Conservation (phyloP, 2,113 vertebrate genomes). For the Oreochromis spilurus region DNA sequence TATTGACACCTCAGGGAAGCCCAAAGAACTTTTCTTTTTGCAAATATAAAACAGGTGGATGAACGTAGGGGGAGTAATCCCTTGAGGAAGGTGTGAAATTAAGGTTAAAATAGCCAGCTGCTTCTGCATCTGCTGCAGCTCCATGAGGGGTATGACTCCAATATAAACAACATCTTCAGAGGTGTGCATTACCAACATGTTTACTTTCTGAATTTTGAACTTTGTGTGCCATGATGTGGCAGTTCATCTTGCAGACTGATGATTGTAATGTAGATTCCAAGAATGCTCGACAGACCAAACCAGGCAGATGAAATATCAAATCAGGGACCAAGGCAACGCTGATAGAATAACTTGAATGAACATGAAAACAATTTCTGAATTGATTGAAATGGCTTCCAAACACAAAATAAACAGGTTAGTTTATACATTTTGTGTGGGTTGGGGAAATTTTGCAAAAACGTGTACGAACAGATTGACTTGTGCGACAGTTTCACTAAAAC, state of each 20-base stretch:
- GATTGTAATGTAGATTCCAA: not conserved
- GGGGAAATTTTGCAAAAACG: not conserved
- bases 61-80: not conserved
- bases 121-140: conserved; percentile 25
- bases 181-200: not conserved
- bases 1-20: not conserved
- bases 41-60: not conserved
- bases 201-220: not conserved
- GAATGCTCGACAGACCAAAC: not conserved
- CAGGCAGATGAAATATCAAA: not conserved
- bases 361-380: not conserved
- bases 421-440: not conserved
- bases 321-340: not conserved
- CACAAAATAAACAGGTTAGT: not conserved
- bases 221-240: not conserved
- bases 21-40: not conserved
- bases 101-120: conserved; percentile 9
- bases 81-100: not conserved
- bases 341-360: rapidly evolving
- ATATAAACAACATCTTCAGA: not conserved
- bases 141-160: not conserved
- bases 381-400: not conserved
- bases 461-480: not conserved
- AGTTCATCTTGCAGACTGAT: not conserved
- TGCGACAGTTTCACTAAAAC: not conserved